Base-by-base conservation (phyloP, 2,888 invertebrate species). In the Cataglyphis cursor region DNA sequence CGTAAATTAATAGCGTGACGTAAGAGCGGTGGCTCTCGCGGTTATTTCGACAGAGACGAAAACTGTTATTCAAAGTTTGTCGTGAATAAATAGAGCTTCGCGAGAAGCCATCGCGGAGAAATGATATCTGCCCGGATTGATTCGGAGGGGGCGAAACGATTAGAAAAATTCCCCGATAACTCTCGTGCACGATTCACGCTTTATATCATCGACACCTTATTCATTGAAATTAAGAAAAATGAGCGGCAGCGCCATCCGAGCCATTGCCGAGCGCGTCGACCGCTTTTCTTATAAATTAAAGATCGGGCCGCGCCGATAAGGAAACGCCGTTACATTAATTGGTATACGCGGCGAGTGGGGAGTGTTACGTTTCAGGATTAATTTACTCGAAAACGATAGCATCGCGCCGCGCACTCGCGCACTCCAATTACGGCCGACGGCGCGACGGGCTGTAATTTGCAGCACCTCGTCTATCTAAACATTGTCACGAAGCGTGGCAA, bases 311-410 rank as follows among this genome's bases (percentile, higher is more conserved):
- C 31, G 24, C 38, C 84, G 89, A 89, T 89, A 90, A 88, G 78
- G 28, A 80, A 87, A 48, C 81, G 85, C 89, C 89, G 89, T 89
- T 89, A 88, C 82, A 85, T 89, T 85, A 87, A 88, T 89, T 87
- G 87, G 88, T 74, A 73, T 74, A 73, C 73, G 70, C 74, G 78
- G 66, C 68, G 66, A 74, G 57, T 41, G 65, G 89, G 70, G n/a
- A n/a, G 85, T 82, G 85, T 84, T 83, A 85, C 84, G 87, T 72
- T 85, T 75, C 87, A 76, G 78, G 89, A 89, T 89, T 90, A 90
- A 89, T 89, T 90, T 90, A 88, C 85, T 87, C 84, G 73, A 81
- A 84, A 85, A 85, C 88, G 89, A 89, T 89, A 85, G 73, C 62
- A 89, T 82, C 84, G 64, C 84, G 64, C 87, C 87, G 73, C 73